phyloP scores from a whole-genome alignment of 2,113 vertebrate species.

The Pachyramphus minor region DNA sequence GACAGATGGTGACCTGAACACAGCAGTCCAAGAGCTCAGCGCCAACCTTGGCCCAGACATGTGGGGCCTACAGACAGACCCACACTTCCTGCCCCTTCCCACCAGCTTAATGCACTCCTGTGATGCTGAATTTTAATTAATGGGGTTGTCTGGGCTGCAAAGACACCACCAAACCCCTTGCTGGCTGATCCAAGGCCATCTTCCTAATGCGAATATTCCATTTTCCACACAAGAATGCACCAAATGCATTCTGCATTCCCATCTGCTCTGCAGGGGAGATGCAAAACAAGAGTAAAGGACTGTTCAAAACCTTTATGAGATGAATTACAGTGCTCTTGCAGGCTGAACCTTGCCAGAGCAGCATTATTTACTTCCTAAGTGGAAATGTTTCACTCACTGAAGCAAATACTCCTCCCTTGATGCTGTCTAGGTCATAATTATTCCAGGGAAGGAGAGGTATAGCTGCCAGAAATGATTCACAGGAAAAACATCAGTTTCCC shows the following conservation, averaged over 20 bases:
- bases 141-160: neutral
- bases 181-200: neutral
- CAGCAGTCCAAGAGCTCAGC: neutral
- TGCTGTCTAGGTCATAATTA: neutral
- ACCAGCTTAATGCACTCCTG: neutral
- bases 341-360: neutral
- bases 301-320: neutral
- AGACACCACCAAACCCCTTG: neutral
- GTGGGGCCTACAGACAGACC: neutral
- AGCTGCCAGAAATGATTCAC: slow-evolving; percentile 2
- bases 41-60: neutral
- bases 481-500: neutral
- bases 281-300: neutral
- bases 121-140: neutral
- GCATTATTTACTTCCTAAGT: neutral
- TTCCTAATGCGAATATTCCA: neutral
- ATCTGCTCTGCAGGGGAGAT: neutral
- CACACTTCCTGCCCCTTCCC: neutral
- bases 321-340: neutral
- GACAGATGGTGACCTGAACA: accelerated
- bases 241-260: neutral
- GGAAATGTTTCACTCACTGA: slow-evolving; percentile 1
- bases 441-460: neutral
- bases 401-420: neutral
- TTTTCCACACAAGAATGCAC: neutral